Evolutionary conservation across 2,113 vertebrate genomes (phyloP).

Genomic region (Cranoglanis bouderius): DNA sequence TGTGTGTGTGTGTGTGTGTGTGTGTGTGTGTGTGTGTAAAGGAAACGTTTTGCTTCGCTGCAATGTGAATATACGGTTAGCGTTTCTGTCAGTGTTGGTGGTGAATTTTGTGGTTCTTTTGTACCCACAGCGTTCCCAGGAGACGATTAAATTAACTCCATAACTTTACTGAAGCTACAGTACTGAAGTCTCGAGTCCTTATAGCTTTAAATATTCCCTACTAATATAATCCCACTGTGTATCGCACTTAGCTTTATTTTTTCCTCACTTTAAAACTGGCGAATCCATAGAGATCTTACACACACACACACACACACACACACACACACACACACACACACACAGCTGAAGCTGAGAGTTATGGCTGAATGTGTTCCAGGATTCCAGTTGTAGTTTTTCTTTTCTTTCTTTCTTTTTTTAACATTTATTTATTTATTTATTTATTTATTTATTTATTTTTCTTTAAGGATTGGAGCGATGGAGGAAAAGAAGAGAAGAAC

Average conservation of each 20-base stretch:
- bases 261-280: neutral
- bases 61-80: neutral
- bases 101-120: neutral
- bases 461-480: too few relatives aligned
- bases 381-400: neutral
- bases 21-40: neutral
- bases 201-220: conserved; percentile 7
- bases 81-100: neutral
- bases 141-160: neutral
- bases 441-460: neutral
- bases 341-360: neutral
- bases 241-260: neutral
- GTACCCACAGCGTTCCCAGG: neutral
- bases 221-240: neutral
- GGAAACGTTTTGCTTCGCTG: neutral
- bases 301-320: neutral
- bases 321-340: neutral
- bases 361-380: neutral
- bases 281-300: neutral
- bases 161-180: neutral
- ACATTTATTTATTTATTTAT: neutral
- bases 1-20: neutral
- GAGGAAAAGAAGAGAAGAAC: too few relatives aligned
- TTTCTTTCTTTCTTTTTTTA: neutral
- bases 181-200: neutral